phyloP scores from a whole-genome alignment of 35 echinoderm and acorn worm species.

The Hemicentrotus pulcherrimus region DNA sequence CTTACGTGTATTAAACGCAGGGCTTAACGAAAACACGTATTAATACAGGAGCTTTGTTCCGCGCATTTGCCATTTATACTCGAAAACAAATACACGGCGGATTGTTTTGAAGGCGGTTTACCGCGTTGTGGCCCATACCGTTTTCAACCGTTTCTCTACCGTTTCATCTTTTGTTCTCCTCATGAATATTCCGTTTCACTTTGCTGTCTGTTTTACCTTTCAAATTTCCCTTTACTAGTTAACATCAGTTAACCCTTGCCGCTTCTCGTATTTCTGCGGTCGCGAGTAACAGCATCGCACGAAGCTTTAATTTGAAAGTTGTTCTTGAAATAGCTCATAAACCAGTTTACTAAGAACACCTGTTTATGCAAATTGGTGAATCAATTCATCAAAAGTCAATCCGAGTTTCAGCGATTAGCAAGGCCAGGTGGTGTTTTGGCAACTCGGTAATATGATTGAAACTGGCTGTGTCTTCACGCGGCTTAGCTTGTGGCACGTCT shows the following conservation, averaged over 20 bases:
- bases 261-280: not conserved
- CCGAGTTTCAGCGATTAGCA: not conserved
- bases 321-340: not conserved
- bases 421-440: not conserved
- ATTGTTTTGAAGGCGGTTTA: too few species aligned
- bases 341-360: not conserved
- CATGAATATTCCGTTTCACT: not conserved
- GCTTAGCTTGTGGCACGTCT: not conserved
- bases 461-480: not conserved
- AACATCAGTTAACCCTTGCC: not conserved
- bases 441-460: not conserved
- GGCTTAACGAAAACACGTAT: too few species aligned
- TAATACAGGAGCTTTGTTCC: too few species aligned
- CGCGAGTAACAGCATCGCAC: not conserved
- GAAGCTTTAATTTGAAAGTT: not conserved
- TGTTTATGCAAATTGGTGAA: not conserved
- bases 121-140: too few species aligned
- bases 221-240: not conserved
- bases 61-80: too few species aligned
- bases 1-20: too few species aligned
- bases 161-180: too few species aligned
- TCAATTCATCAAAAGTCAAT: constrained; percentile 5
- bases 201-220: not conserved
- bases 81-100: too few species aligned
- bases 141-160: too few species aligned